Base-by-base conservation (phyloP, 64 coral and sea anemone species). In the Cladopsammia gracilis region DNA sequence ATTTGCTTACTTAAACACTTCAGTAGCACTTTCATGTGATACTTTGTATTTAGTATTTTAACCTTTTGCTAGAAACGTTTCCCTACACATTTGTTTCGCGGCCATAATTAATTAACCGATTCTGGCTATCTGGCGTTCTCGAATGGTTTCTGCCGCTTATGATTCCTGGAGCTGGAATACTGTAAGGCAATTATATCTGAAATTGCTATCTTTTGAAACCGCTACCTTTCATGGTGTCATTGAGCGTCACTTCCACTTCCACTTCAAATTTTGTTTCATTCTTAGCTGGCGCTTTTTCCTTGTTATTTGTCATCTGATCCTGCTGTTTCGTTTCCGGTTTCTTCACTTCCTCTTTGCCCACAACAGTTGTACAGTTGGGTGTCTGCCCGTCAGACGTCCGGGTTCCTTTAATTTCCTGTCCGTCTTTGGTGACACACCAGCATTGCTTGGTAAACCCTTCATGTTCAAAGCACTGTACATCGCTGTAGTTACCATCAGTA, bases 401-500 rank as follows among this genome's bases (percentile, higher is more conserved):
- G 4, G 90, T 94, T 47, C 98, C 94, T 70, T 74, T 65, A 19
- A 96, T 91, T 91, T 99, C 98, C 13, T 93, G 91, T 5, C 98
- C 98, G 53, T 96, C 87, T 12, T 88, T 68, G 62, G 96, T 86
- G 18, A 99, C 98, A 48, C 98, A 99, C 98, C 98, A 99, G 51
- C 98, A 99, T 18, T 93, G 88, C 14, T 88, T 93, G 6, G 75
- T 67, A 26, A 78, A 94, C 13, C 84, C 87, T 54, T 90, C 70
- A 16, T 96, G 91, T 52, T 89, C 74, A 73, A 96, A 99, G 83
- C 98, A 99, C 45, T 99, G 98, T 9, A 96, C 67, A 51, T 90
- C 88, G 3, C 54, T 52, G 48, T 99, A 99, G 70, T 59, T 86
- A 5, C 98, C 98, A 45, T 96, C 88, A 15, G 68, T 10, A 10